Conservation (phyloP, 2,797 vertebrate species). For the Cebuella pygmaea region DNA sequence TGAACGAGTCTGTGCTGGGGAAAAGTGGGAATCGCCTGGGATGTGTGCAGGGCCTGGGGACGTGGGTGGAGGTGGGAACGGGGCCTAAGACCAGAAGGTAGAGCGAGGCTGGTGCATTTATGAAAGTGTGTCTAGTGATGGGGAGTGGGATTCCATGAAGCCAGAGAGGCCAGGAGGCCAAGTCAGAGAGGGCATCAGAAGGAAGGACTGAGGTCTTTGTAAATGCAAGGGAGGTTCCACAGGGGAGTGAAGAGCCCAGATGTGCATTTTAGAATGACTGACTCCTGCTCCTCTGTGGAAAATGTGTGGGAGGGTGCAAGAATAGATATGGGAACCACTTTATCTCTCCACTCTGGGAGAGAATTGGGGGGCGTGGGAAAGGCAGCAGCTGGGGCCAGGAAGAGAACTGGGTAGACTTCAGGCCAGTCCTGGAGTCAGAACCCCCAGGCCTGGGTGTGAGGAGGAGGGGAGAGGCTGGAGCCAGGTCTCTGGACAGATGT, state of each 20-base stretch:
- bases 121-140: fast-evolving
- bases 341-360: background rate
- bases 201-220: background rate
- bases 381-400: background rate
- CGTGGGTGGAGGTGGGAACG: background rate
- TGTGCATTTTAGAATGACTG: background rate
- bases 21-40: background rate
- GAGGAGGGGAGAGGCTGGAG: background rate
- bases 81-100: background rate
- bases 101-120: background rate
- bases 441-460: background rate
- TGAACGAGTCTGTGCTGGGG: background rate
- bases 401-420: background rate
- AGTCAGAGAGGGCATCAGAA: background rate
- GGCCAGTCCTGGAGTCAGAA: background rate
- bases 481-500: background rate
- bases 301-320: background rate
- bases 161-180: background rate
- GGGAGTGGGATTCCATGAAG: background rate
- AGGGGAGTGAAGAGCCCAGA: background rate
- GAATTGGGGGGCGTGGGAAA: background rate
- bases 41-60: background rate
- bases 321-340: background rate
- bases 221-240: background rate
- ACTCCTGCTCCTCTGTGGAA: background rate